Base-by-base conservation (phyloP, 2,888 invertebrate species). In the Apoderus coryli region DNA sequence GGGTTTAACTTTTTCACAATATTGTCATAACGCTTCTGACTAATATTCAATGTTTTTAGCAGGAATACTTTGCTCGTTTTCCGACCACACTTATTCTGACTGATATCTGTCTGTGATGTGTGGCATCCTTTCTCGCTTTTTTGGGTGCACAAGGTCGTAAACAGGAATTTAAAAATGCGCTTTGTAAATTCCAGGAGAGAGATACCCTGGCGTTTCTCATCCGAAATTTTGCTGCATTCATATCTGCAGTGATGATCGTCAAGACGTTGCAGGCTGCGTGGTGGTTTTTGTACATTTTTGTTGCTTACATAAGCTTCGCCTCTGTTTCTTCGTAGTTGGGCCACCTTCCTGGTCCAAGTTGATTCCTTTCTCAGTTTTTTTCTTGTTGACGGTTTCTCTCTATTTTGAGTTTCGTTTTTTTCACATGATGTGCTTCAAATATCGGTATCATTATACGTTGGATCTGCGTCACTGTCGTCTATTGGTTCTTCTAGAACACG, bases 111-210 rank as follows among this genome's bases (percentile, higher is more conserved):
- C 25, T 31, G 15, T 16, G 31, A 2, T 11, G 14, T n/a, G 3
- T 16, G 7, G n/a, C 25, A 10, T 25, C 13, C 25, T 2, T 14
- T 15, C 10, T 25, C 9, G 14, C 14, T 7, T 15, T 13, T 25
- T 13, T n/a, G n/a, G 19, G 19, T 19, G n/a, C 19, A 19, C n/a
- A n/a, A 7, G 19, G 6, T 19, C n/a, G 19, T n/a, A 9, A 11
- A 31, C 25, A 31, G 10, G 25, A 14, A 7, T 11, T 25, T 14
- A 31, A 5, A 26, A 26, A 31, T 2, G 25, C 3, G 5, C 10
- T 31, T 15, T 31, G 31, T 3, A 26, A 12, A 16, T 31, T 25
- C 31, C 26, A 31, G n/a, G 15, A 28, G 9, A 10, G 10, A 10
- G 7, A 25, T 25, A 7, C 10, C 7, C 10, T 25, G 25, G 25